phyloP scores from a whole-genome alignment of 1,140 invertebrate genomes.

The Proales similis region DNA sequence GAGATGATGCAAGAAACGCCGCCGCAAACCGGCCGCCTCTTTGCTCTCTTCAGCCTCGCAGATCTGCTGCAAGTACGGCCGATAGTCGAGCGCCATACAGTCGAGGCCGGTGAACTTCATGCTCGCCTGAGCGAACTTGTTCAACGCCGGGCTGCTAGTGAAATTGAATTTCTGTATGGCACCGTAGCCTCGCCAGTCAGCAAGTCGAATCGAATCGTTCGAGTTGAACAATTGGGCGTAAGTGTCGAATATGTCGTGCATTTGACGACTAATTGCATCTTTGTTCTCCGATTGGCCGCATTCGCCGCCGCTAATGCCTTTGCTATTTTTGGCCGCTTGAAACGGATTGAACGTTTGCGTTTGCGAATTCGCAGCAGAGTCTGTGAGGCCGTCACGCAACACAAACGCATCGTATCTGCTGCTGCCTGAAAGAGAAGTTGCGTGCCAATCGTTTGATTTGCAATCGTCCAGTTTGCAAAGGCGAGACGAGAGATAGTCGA shows the following conservation, averaged over 20 bases:
- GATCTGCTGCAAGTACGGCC: conserved; percentile 8
- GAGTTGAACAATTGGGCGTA: not conserved
- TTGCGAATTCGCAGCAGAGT: not conserved
- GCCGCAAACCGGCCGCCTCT: not conserved
- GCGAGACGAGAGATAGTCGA: not conserved
- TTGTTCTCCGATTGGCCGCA: too few species aligned
- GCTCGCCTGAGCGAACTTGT: conserved; percentile 7
- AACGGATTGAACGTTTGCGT: conserved; percentile 11
- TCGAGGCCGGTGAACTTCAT: not conserved
- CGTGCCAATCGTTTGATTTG: conserved; percentile 1
- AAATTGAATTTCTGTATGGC: not conserved
- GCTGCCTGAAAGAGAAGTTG: too few species aligned
- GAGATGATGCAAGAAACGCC: conserved; percentile 1
- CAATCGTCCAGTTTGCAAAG: not conserved
- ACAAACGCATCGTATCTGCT: conserved; percentile 5
- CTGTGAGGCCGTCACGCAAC: conserved; percentile 11
- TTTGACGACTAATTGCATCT: too few species aligned
- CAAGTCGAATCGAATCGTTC: not conserved
- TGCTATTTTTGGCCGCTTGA: not conserved
- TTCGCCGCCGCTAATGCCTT: too few species aligned
- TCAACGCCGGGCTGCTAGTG: not conserved
- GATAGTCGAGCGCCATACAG: conserved; percentile 1
- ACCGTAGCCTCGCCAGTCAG: conserved; percentile 1
- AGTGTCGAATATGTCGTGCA: not conserved
- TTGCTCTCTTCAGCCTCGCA: conserved; percentile 15